Evolutionary conservation across 2,888 invertebrate species (phyloP).

Genomic region (Metellina segmentata): DNA sequence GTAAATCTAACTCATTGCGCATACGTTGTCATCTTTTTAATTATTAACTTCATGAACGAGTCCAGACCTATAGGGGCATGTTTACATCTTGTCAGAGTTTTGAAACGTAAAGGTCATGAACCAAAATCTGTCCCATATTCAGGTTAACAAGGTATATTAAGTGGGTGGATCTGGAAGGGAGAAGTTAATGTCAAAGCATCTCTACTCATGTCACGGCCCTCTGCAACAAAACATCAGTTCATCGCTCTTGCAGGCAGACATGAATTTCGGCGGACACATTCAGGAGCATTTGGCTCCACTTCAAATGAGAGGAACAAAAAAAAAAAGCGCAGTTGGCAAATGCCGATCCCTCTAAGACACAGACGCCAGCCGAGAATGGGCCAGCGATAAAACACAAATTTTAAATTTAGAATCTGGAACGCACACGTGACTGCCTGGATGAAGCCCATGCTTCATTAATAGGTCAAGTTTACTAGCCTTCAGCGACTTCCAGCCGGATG

Average conservation of each 20-base stretch:
- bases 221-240: slow-evolving; percentile 31
- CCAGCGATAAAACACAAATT: slow-evolving; percentile 43
- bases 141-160: slow-evolving; percentile 26
- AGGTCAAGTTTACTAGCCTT: slow-evolving; percentile 64
- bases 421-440: slow-evolving; percentile 54
- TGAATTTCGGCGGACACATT: neutral
- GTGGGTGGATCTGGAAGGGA: neutral
- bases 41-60: too few relatives aligned
- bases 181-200: neutral
- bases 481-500: slow-evolving; percentile 20
- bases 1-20: too few relatives aligned
- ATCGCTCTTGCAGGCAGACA: slow-evolving; percentile 19
- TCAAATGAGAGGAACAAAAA: slow-evolving; percentile 5
- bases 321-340: slow-evolving; percentile 42
- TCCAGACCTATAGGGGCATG: too few relatives aligned
- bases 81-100: neutral
- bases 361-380: slow-evolving; percentile 17
- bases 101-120: neutral
- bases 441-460: slow-evolving; percentile 29
- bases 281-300: slow-evolving; percentile 15
- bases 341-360: slow-evolving; percentile 12
- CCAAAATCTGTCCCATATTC: neutral
- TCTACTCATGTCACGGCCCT: slow-evolving; percentile 34
- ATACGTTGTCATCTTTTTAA: too few relatives aligned
- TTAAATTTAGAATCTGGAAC: slow-evolving; percentile 58